Evolutionary conservation across 2,113 vertebrate species (phyloP).

Genomic region (Numida meleagris): DNA sequence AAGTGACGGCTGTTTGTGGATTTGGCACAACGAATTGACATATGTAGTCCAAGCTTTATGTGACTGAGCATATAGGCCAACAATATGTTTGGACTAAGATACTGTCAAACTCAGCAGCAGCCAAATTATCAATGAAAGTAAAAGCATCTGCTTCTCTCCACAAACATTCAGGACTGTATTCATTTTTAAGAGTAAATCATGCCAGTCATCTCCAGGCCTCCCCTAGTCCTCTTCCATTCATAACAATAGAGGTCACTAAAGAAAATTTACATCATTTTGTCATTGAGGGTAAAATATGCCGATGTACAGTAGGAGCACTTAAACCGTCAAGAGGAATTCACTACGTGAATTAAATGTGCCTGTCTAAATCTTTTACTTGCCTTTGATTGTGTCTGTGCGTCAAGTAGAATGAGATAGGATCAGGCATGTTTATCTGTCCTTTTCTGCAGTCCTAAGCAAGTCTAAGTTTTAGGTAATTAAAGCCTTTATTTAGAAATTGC

Average conservation of each 20-base stretch:
- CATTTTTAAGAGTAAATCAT: neutral
- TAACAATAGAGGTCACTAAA: neutral
- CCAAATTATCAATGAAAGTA: neutral
- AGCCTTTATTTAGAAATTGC: neutral
- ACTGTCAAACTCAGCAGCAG: neutral
- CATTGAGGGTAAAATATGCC: neutral
- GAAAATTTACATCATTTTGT: neutral
- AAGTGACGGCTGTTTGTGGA: neutral
- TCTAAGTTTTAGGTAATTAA: neutral
- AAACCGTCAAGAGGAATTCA: neutral
- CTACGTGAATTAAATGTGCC: neutral
- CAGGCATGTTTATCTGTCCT: neutral
- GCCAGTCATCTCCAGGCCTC: neutral
- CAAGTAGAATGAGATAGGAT: neutral
- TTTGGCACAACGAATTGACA: neutral
- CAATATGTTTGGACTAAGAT: neutral
- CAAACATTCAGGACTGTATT: neutral
- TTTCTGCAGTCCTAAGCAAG: neutral
- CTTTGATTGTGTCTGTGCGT: neutral
- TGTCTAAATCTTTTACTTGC: neutral
- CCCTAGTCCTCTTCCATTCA: neutral
- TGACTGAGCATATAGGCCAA: fast-evolving
- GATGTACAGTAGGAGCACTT: neutral
- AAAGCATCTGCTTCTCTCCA: neutral
- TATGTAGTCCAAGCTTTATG: neutral